Conservation (phyloP, 2,113 vertebrate genomes). For the Tupaia tana region DNA sequence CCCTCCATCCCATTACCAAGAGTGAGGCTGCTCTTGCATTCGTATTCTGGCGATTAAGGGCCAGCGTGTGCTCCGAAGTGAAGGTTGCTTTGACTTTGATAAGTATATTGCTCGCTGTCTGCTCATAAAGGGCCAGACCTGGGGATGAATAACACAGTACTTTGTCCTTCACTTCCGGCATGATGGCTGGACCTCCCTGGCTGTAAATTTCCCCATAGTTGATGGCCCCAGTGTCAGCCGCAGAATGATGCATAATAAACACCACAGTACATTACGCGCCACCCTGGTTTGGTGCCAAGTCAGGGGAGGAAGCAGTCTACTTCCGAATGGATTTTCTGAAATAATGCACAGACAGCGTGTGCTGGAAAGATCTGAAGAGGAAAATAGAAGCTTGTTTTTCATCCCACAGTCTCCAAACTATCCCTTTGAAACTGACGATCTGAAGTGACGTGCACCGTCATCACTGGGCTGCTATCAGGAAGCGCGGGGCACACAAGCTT, state of each 20-base stretch:
- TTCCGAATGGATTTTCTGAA: conserved; percentile 58
- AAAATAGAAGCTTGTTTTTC: conserved; percentile 48
- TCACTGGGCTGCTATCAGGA: neutral
- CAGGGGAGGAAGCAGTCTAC: conserved; percentile 46
- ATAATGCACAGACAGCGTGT: neutral
- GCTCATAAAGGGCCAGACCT: conserved; percentile 55
- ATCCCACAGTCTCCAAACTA: neutral
- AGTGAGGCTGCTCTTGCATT: neutral
- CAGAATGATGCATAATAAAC: conserved; percentile 70
- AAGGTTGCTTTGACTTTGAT: conserved; percentile 77
- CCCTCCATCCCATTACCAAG: neutral
- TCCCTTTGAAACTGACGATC: conserved; percentile 52
- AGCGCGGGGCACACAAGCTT: neutral
- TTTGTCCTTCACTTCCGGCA: conserved; percentile 68
- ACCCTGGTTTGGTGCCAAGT: neutral
- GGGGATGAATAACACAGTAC: conserved; percentile 30
- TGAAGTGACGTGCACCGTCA: neutral
- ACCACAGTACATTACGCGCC: neutral
- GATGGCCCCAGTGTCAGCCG: conserved; percentile 46
- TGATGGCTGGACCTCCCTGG: conserved; percentile 28
- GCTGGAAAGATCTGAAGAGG: conserved; percentile 18
- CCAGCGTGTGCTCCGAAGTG: conserved; percentile 39
- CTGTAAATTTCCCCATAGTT: conserved; percentile 69
- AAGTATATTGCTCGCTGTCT: conserved; percentile 49
- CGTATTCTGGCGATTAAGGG: conserved; percentile 63